phyloP scores from a whole-genome alignment of 2,888 invertebrate genomes.

The Lypha dubia region DNA sequence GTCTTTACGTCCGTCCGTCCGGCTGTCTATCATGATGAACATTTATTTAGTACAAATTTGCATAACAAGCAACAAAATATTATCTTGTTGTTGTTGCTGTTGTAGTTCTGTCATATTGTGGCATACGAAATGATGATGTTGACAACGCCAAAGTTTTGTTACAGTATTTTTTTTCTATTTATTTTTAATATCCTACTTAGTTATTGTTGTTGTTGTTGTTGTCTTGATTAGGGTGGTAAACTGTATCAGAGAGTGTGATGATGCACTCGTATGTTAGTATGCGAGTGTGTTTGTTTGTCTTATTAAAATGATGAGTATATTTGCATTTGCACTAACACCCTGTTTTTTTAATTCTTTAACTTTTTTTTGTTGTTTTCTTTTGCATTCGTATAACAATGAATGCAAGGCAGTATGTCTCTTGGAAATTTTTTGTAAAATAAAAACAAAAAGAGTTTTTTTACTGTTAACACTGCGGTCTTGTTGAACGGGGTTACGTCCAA shows the following conservation, averaged over 20 bases:
- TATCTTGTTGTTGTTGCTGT: conserved; percentile 18
- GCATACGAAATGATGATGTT: conserved; percentile 63
- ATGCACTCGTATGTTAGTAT: conserved; percentile 1
- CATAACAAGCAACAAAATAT: conserved; percentile 51
- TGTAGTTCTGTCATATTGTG: conserved; percentile 56
- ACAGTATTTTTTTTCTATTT: conserved; percentile 19
- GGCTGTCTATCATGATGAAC: conserved; percentile 9
- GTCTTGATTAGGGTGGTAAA: conserved; percentile 60
- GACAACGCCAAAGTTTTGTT: conserved; percentile 67
- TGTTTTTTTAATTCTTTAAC: conserved; percentile 11
- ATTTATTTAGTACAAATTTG: conserved; percentile 47
- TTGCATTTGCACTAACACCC: conserved; percentile 62
- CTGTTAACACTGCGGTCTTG: conserved; percentile 35
- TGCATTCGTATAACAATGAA: conserved; percentile 11
- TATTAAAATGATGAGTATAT: conserved; percentile 38
- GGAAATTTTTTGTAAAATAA: conserved; percentile 33
- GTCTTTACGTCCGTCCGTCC: conserved; percentile 5
- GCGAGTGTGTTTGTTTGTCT: background rate
- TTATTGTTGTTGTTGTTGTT: conserved; percentile 31
- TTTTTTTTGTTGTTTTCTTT: conserved; percentile 10
- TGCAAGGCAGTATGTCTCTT: conserved; percentile 39
- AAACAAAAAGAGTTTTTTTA: background rate
- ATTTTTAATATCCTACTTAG: conserved; percentile 36
- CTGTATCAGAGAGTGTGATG: conserved; percentile 23
- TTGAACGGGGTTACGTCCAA: background rate